Base-by-base conservation (phyloP, 2,888 invertebrate genomes). In the Tetramorium bicarinatum region DNA sequence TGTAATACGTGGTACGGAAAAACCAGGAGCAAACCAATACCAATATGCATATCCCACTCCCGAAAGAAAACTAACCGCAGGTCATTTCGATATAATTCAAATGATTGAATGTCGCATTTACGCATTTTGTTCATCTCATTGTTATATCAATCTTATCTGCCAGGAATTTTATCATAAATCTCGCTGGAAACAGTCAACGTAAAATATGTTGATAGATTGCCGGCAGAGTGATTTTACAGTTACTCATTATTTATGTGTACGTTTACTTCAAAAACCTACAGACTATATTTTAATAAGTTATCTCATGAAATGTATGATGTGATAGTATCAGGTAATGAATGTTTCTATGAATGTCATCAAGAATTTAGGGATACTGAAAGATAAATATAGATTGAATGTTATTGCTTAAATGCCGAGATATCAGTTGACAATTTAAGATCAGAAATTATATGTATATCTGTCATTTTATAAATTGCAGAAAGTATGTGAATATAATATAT, bases 161-260 rank as follows among this genome's bases (percentile, higher is more conserved):
- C 34, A 71, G 44, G 8, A 79, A 79, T 79, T 54, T 69, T 71
- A 18, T 71, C 47, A 56, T 56, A 79, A 44, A 79, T 59, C 18
- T 44, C 56, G 18, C 2, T 34, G 3, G 41, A 54, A 29, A 59
- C 56, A 34, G 21, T 56, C 15, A 21, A 29, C 34, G 3, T 56
- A 21, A 79, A 79, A 69, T 44, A 7, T 54, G 13, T 52, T 29
- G 29, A 38, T 11, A 8, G 6, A 49, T 76, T 76, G 3, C 47
- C 21, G 41, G 3, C 18, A 18, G n/a, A 66, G 25, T 38, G 0
- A 61, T 52, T 38, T 74, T 18, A 18, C 6, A 11, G 38, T 72
- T 25, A 61, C 25, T 13, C 13, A 44, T 21, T 44, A 79, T 69
- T 79, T 56, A 44, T 67, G n/a, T 52, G 9, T 11, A 7, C 9